A percentile compares a stretch with the other conserved stretches of the same genome.
Conservation (phyloP, 1,140 invertebrate species). For the Bradynema listronoti region DNA sequence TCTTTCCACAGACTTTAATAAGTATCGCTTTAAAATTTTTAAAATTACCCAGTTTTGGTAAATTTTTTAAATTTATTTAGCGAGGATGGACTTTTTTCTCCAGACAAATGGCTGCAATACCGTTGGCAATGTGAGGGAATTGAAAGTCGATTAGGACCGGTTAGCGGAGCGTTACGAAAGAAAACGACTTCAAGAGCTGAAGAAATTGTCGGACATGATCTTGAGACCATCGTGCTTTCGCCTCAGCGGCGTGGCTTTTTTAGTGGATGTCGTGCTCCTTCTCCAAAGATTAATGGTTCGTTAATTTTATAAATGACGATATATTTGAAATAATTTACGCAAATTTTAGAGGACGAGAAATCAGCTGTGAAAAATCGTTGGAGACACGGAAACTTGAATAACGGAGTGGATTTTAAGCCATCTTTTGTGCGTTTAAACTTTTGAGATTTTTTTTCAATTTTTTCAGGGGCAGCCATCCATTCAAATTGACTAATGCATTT, state of each 20-base stretch:
- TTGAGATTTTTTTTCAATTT: too few relatives aligned
- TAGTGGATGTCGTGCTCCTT: slow-evolving; percentile 18
- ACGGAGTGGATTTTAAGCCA: slow-evolving; percentile 14
- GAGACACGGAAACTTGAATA: slow-evolving; percentile 7
- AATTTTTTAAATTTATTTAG: slow-evolving; percentile 8
- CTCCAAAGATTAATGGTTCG: slow-evolving; percentile 19
- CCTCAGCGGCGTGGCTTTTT: slow-evolving; percentile 21
- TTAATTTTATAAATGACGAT: too few relatives aligned
- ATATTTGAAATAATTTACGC: too few relatives aligned
- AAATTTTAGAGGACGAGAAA: slow-evolving; percentile 16
- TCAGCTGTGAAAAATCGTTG: not conserved
- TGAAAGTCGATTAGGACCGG: slow-evolving; percentile 17
- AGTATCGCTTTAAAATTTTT: not conserved
- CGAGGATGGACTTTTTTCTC: slow-evolving; percentile 27
- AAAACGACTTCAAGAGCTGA: slow-evolving; percentile 13
- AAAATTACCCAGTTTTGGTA: not conserved
- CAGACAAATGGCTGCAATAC: slow-evolving; percentile 31
- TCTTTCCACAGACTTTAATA: slow-evolving; percentile 13
- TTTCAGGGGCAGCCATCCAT: not conserved
- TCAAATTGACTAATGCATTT: too few relatives aligned
- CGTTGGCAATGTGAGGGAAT: slow-evolving; percentile 26
- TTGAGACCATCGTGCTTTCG: slow-evolving; percentile 15
- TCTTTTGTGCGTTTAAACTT: slow-evolving; percentile 15
- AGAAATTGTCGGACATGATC: not conserved
- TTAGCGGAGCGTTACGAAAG: slow-evolving; percentile 7